Percentiles rank a stretch among this genome's conserved stretches.
These are phyloP conservation scores for Crocodylus rhombifer DNA, from an alignment of 2,797 vertebrate genomes.

Conservation along the genomic window DNA sequence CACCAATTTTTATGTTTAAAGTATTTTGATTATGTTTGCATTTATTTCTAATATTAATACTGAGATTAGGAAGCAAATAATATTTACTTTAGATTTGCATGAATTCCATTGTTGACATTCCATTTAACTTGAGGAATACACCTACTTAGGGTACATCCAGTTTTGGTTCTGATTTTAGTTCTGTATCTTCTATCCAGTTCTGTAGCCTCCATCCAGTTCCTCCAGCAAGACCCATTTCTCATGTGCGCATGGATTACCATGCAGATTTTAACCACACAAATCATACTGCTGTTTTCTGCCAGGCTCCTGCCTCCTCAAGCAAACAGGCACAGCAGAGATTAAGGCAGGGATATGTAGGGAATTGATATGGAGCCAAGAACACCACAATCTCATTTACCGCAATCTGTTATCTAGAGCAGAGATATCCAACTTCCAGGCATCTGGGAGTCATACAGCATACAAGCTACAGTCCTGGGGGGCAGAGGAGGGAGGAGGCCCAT, in stretches of 20 bases:
- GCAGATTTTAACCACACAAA: slow-evolving; percentile 35
- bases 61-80: not conserved
- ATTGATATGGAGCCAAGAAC: not conserved
- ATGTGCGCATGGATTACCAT: not conserved
- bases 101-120: not conserved
- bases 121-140: not conserved
- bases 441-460: not conserved
- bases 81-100: not conserved
- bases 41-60: not conserved
- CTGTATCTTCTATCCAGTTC: not conserved
- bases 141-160: not conserved
- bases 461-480: not conserved
- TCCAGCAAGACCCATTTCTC: not conserved
- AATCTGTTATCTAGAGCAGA: not conserved
- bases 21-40: not conserved
- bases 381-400: not conserved
- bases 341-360: not conserved
- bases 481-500: no score
- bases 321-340: not conserved
- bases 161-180: not conserved
- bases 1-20: not conserved
- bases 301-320: not conserved
- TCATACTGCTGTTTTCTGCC: not conserved
- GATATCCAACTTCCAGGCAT: not conserved
- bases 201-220: not conserved